Evolutionary conservation across 2,888 invertebrate species (phyloP).

Genomic region (Xanthia icteritia): DNA sequence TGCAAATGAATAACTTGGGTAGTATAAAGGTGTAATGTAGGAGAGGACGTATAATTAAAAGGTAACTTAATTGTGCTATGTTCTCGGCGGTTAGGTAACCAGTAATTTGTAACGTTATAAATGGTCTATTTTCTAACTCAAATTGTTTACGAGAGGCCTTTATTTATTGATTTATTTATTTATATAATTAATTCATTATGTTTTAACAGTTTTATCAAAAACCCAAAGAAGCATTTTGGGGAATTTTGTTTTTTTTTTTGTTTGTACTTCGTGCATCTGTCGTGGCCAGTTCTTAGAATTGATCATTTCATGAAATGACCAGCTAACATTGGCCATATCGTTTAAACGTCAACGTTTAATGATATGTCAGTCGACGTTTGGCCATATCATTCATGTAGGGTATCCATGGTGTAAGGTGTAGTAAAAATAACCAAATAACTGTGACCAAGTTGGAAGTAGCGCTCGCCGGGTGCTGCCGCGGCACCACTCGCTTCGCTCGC

Average conservation of each 20-base stretch:
- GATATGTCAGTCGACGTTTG: no score
- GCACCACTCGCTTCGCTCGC: no score
- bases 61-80: conserved; percentile 58
- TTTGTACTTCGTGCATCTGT: no score
- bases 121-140: conserved; percentile 37
- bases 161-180: conserved; percentile 38
- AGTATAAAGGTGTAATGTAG: conserved; percentile 49
- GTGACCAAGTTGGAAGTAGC: no score
- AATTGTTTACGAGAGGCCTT: conserved; percentile 32
- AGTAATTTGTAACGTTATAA: conserved; percentile 50
- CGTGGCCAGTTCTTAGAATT: no score
- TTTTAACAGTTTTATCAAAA: conserved; percentile 20
- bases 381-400: no score
- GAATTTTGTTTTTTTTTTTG: neutral
- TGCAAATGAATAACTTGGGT: conserved; percentile 66
- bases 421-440: no score
- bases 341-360: no score
- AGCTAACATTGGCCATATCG: no score
- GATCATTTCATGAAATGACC: no score
- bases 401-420: no score
- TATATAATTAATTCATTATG: conserved; percentile 23
- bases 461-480: no score
- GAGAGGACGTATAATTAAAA: conserved; percentile 62
- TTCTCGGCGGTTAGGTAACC: conserved; percentile 47
- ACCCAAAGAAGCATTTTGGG: neutral